Conservation (phyloP, 2,113 vertebrate species). For the Oceanites oceanicus region DNA sequence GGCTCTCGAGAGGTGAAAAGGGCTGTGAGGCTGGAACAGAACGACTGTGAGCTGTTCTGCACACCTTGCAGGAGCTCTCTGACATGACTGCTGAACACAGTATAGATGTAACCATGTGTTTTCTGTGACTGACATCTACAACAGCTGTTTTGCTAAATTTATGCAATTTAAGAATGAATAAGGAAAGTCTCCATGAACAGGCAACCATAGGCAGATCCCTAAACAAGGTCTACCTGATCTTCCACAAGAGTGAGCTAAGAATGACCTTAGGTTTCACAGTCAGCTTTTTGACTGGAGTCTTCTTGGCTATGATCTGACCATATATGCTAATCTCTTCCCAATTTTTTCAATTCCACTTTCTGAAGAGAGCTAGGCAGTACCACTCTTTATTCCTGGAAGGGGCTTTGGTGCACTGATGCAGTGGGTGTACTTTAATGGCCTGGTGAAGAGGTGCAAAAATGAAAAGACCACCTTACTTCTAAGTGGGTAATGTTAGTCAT, state of each 20-base stretch:
- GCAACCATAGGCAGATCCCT: not conserved
- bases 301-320: not conserved
- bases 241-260: not conserved
- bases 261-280: not conserved
- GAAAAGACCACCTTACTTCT: not conserved
- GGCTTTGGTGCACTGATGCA: not conserved
- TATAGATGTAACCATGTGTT: not conserved
- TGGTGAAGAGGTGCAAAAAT: not conserved
- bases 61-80: not conserved
- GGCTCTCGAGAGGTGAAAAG: not conserved
- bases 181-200: not conserved
- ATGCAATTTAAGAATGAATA: not conserved
- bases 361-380: not conserved
- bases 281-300: not conserved
- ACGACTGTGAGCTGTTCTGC: not conserved
- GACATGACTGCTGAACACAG: not conserved
- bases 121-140: not conserved
- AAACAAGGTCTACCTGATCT: not conserved
- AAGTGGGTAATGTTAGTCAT: not conserved
- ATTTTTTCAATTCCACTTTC: not conserved
- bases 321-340: not conserved
- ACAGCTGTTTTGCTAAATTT: not conserved
- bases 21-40: not conserved
- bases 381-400: not conserved
- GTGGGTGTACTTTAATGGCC: not conserved